Conservation (phyloP, 2,888 invertebrate genomes). For the Eurytoma adleriae region DNA sequence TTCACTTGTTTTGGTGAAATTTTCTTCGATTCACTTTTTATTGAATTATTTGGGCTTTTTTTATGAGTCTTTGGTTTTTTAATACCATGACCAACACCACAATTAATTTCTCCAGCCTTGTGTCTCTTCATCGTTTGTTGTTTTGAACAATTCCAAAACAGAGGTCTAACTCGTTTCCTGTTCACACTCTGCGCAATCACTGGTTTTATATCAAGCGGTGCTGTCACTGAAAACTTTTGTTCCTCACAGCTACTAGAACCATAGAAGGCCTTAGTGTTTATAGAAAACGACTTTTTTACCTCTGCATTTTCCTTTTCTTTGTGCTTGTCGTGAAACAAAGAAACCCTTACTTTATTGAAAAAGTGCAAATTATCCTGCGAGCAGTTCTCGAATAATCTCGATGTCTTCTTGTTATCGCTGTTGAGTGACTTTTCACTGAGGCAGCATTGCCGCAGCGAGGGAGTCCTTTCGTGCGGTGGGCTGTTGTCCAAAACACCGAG, state of each 20-base stretch:
- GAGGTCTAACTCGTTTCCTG: neutral
- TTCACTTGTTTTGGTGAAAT: neutral
- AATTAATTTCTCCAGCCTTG: constrained; percentile 79
- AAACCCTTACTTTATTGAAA: constrained; percentile 38
- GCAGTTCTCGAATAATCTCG: neutral
- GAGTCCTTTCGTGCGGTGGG: too few relatives aligned
- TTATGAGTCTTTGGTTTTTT: constrained; percentile 79
- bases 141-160: neutral
- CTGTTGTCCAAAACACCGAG: neutral
- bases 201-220: neutral
- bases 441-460: too few relatives aligned
- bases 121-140: constrained; percentile 66
- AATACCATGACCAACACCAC: constrained; percentile 82
- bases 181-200: neutral
- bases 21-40: constrained; percentile 15
- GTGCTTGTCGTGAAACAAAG: constrained; percentile 7
- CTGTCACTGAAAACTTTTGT: neutral
- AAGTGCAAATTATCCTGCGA: constrained; percentile 11
- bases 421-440: neutral
- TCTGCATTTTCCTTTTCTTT: neutral
- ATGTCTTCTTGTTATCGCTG: neutral
- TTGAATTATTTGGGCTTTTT: constrained; percentile 44
- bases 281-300: neutral
- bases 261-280: constrained; percentile 19
- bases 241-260: neutral